Percentiles rank a stretch among this genome's conserved stretches.
phyloP scores from a whole-genome alignment of 30 jellyfish, hydroid and myxozoan species.

The Aurelia aurita complex sp. Pacific region DNA sequence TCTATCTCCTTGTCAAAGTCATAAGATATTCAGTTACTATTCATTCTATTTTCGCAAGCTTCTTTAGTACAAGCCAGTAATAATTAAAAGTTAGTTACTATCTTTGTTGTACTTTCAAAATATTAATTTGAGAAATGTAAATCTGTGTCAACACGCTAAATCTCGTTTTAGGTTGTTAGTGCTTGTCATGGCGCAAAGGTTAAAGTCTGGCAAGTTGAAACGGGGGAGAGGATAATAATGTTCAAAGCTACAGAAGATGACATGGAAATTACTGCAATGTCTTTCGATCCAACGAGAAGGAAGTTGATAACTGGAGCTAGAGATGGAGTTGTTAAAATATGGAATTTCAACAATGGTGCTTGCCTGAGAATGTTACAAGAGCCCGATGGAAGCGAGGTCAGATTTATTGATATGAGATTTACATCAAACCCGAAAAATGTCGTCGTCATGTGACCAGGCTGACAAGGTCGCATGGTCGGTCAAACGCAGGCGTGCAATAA shows the following conservation, averaged over 20 bases:
- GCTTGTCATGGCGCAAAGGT: constrained; percentile 96
- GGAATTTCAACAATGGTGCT: constrained; percentile 98
- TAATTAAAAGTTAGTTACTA: not conserved
- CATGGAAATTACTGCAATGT: constrained; percentile 84
- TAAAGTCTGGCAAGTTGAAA: constrained; percentile 89
- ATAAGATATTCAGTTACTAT: too few species aligned
- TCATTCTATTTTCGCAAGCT: too few species aligned
- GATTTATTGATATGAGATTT: not conserved
- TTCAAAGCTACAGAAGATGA: constrained; percentile 88
- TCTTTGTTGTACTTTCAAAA: not conserved
- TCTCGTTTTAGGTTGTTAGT: constrained; percentile 80
- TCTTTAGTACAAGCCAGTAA: too few species aligned
- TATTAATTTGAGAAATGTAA: too few species aligned
- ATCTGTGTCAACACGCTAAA: too few species aligned
- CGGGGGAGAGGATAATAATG: constrained; percentile 91
- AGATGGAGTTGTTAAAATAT: constrained; percentile 77
- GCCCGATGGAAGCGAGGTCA: constrained; percentile 85
- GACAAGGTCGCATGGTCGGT: not conserved
- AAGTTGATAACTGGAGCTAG: constrained; percentile 91
- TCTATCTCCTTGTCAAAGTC: too few species aligned
- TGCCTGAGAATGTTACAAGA: constrained; percentile 65
- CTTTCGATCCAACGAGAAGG: constrained; percentile 89
- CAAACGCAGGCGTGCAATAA: not conserved
- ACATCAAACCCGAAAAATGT: not conserved
- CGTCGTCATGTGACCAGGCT: not conserved